These are phyloP conservation scores for Myotis planiceps DNA, from an alignment of 2,797 vertebrate genomes.

Conservation along the genomic window DNA sequence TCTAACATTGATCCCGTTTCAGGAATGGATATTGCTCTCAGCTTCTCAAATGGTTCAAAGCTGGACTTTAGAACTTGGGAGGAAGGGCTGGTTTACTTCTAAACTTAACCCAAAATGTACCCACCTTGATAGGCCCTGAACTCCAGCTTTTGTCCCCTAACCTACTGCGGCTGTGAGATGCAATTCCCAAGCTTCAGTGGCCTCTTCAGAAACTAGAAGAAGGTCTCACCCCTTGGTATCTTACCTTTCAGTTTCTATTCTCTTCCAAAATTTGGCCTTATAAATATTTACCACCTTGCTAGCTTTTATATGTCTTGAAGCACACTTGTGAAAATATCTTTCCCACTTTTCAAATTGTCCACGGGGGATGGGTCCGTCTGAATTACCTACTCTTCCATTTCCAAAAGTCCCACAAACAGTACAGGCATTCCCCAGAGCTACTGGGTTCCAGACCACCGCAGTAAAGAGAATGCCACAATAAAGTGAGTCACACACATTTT, in stretches of 20 bases:
- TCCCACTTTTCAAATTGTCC: not conserved
- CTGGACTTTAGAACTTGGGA: not conserved
- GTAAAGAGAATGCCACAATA: not conserved
- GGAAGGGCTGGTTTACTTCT: not conserved
- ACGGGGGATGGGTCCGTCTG: not conserved
- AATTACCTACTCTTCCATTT: not conserved
- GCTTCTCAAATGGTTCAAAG: not conserved
- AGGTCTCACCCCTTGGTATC: not conserved
- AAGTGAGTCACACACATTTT: not conserved
- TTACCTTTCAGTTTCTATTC: not conserved
- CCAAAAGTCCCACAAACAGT: not conserved
- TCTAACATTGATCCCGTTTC: not conserved
- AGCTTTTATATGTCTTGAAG: not conserved
- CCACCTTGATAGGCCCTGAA: not conserved
- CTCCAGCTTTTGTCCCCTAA: not conserved
- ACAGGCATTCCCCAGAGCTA: no score
- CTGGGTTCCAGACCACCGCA: not conserved
- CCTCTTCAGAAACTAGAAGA: not conserved
- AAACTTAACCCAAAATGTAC: not conserved
- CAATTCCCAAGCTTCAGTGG: not conserved
- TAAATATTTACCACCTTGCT: not conserved
- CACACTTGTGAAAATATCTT: not conserved
- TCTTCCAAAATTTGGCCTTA: not conserved
- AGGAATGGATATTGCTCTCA: not conserved
- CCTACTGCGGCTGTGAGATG: not conserved